phyloP scores from a whole-genome alignment of 2,797 vertebrate species.

The Channallabes apus region DNA sequence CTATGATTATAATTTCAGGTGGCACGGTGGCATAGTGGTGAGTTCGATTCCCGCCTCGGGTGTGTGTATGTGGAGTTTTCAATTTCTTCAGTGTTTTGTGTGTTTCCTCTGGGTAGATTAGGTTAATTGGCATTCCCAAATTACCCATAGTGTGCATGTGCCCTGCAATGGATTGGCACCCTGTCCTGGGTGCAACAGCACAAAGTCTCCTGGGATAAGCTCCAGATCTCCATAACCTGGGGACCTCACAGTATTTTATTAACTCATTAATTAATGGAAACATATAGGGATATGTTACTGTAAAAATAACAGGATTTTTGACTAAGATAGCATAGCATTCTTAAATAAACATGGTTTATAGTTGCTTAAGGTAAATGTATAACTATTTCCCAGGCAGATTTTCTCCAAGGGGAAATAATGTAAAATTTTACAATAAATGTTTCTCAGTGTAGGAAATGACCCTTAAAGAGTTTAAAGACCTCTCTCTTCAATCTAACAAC shows the following conservation, averaged over 20 bases:
- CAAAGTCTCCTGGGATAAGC: too few species aligned
- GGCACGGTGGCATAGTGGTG: too few species aligned
- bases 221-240: too few species aligned
- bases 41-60: too few species aligned
- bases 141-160: too few species aligned
- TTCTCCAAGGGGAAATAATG: background rate
- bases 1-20: background rate
- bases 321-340: background rate
- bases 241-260: too few species aligned
- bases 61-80: too few species aligned
- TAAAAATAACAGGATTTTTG: background rate
- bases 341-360: background rate
- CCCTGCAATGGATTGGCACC: too few species aligned
- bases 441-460: background rate
- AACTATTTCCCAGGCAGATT: background rate
- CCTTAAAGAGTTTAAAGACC: background rate
- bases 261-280: background rate
- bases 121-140: too few species aligned
- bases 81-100: too few species aligned
- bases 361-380: background rate
- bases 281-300: background rate
- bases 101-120: too few species aligned
- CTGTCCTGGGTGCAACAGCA: too few species aligned
- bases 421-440: background rate
- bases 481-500: background rate